Evolutionary conservation across 2,888 invertebrate species (phyloP), one percentile per base, ranked within the genome.

Genomic region (Encarsia formosa): DNA sequence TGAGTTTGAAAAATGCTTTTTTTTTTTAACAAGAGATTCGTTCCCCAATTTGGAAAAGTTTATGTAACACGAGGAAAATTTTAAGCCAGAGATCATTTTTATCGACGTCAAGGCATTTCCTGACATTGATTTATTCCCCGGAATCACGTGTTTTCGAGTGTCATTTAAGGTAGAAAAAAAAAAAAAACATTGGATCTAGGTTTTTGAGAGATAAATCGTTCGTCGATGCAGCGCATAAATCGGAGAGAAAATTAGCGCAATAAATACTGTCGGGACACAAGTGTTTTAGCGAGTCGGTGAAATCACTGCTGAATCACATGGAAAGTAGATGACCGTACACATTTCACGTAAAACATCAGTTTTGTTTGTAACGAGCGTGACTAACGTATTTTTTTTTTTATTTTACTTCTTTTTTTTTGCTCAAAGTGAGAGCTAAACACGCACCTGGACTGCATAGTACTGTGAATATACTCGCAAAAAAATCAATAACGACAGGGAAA

Each of bases 221-320:
- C 15, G 39, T 45, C 40, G 35, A 45, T 51, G 39, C 15, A 44
- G 19, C n/a, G n/a, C 26, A 42, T 43, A 43, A 49, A 49, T 49
- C 42, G 49, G 31, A 35, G n/a, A n/a, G 16, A 18, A 26, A 44
- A 50, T 50, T 50, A 44, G 43, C 44, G 50, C 44, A 39, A 50
- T 44, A 50, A 44, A 50, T 50, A 50, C 35, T n/a, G 39, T 31
- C 38, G 18, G 19, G 24, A 15, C 37, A 9, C 43, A 43, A 49
- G 37, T 37, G 43, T 31, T 20, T 31, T 2, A 31, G 29, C 24
- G 22, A 26, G 11, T 32, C 32, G 39, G 23, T 43, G 44, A 49
- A 38, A 49, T 49, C 43, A 49, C 22, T 18, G 8, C 32, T 44
- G 44, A 44, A 50, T 44, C 49, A 39, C 44, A 38, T 43, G 18